Percentiles rank a stretch among this genome's conserved stretches.
phyloP scores from a whole-genome alignment of 2,797 vertebrate species.

The Clarias fuscus region DNA sequence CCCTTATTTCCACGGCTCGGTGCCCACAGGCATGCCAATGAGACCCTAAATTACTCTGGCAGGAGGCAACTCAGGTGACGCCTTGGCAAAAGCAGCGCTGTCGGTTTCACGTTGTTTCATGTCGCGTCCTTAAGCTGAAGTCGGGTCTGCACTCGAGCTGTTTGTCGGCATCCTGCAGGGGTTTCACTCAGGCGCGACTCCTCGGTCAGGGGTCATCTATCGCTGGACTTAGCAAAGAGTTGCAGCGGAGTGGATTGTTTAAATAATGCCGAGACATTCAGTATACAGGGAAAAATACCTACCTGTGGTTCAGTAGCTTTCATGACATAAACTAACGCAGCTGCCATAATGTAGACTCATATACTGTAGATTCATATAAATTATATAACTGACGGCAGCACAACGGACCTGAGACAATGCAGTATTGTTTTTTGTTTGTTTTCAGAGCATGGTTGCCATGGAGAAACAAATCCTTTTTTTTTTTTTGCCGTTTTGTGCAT shows the following conservation, averaged over 20 bases:
- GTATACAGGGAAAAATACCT: background rate
- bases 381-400: background rate
- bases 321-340: background rate
- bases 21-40: constrained; percentile 52
- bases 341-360: background rate
- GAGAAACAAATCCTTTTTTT: background rate
- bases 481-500: background rate
- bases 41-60: constrained; percentile 55
- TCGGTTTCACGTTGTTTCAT: background rate
- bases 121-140: background rate
- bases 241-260: background rate
- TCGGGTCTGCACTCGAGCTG: constrained; percentile 2
- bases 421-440: background rate
- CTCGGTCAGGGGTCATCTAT: background rate
- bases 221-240: background rate
- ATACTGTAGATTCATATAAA: background rate
- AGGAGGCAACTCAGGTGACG: constrained; percentile 42
- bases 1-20: constrained; percentile 55
- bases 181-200: background rate
- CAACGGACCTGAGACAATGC: background rate
- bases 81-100: constrained; percentile 30
- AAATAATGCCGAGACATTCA: background rate
- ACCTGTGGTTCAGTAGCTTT: background rate
- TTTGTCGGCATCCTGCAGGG: background rate
- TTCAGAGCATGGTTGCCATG: background rate